Conservation (phyloP, 2,113 vertebrate species). For the Proteles cristata region DNA sequence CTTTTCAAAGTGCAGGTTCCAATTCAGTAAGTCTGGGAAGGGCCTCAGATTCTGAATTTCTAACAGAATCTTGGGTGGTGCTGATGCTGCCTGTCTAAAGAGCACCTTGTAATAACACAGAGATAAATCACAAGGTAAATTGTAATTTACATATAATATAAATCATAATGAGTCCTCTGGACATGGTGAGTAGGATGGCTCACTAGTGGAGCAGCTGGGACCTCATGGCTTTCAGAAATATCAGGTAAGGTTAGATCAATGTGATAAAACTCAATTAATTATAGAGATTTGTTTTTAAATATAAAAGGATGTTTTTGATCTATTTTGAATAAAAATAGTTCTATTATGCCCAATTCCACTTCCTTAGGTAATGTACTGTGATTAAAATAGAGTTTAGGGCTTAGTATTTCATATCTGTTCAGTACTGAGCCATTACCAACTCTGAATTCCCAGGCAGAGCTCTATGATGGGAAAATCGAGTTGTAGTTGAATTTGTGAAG, state of each 20-base stretch:
- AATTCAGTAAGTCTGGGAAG: conserved; percentile 25
- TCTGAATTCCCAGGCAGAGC: neutral
- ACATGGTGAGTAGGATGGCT: neutral
- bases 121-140: neutral
- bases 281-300: neutral
- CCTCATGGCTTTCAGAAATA: neutral
- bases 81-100: neutral
- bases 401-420: neutral
- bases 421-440: neutral
- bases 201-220: neutral
- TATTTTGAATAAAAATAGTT: neutral
- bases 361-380: neutral
- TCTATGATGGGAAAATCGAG: neutral
- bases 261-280: neutral
- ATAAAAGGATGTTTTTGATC: neutral
- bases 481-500: neutral
- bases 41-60: neutral
- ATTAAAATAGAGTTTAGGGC: neutral
- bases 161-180: neutral
- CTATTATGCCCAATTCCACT: neutral
- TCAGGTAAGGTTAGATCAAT: neutral
- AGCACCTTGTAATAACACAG: neutral
- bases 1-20: neutral
- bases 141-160: neutral
- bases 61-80: neutral